These are phyloP conservation scores for Cephalopterus ornatus DNA, from an alignment of 2,113 vertebrate species.

Conservation along the genomic window DNA sequence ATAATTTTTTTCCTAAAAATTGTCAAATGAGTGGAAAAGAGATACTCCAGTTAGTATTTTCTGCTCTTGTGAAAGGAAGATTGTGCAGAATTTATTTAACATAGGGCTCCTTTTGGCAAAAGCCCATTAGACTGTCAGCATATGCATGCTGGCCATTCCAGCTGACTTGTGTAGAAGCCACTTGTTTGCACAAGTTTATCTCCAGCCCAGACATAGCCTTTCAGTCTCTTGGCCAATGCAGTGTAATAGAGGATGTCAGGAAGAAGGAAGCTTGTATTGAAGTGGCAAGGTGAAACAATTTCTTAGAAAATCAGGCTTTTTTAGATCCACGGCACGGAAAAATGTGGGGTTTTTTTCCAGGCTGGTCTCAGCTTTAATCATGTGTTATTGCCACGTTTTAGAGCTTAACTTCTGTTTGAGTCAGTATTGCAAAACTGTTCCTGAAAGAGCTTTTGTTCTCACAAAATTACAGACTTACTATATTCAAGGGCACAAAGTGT, in stretches of 20 bases:
- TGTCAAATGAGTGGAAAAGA: background rate
- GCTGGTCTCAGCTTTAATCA: background rate
- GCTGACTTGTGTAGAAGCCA: background rate
- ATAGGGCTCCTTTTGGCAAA: background rate
- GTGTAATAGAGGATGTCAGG: background rate
- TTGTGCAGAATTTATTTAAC: background rate
- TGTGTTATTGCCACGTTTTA: background rate
- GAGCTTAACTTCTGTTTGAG: background rate
- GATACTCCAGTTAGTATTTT: background rate
- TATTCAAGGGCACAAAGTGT: background rate
- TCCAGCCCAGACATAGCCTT: background rate
- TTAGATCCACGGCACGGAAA: background rate
- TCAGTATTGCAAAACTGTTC: background rate
- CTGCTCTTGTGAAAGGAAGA: background rate
- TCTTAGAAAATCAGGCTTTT: background rate
- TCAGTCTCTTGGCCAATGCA: background rate
- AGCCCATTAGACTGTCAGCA: background rate
- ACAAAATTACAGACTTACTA: background rate
- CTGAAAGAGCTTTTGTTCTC: constrained; percentile 27
- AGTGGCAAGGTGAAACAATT: background rate
- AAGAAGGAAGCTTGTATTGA: background rate
- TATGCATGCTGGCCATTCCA: background rate
- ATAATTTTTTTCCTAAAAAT: background rate
- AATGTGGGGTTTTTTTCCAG: background rate
- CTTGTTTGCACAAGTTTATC: background rate